phyloP scores from a whole-genome alignment of 2,113 vertebrate species.

The Myodes glareolus region DNA sequence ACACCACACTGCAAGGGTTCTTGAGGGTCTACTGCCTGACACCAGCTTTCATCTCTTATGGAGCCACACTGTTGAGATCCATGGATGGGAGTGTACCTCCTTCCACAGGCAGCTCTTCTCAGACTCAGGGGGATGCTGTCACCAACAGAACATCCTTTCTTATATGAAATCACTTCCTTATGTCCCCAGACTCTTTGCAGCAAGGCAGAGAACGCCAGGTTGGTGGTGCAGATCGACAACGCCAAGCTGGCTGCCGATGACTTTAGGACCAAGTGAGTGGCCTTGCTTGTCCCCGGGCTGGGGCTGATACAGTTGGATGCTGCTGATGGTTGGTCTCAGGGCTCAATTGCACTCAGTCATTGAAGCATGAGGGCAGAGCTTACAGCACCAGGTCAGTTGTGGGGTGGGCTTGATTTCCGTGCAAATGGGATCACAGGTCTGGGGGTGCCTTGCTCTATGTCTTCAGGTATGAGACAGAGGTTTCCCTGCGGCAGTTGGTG shows the following conservation, averaged over 20 bases:
- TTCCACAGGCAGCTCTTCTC: not conserved
- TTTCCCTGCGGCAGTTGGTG: slow-evolving; percentile 83
- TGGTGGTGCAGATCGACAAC: slow-evolving; percentile 90
- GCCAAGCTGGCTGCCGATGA: slow-evolving; percentile 92
- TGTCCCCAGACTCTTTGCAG: slow-evolving; percentile 82
- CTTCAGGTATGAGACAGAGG: slow-evolving; percentile 84
- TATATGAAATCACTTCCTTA: slow-evolving; percentile 4
- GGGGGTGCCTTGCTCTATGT: not conserved
- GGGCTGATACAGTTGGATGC: not conserved
- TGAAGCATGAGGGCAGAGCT: not conserved
- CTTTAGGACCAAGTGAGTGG: slow-evolving; percentile 92
- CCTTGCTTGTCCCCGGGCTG: not conserved
- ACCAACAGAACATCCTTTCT: not conserved
- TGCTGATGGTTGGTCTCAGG: not conserved
- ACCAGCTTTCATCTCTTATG: not conserved
- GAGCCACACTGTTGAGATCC: not conserved
- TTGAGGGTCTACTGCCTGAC: not conserved
- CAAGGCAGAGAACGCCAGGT: slow-evolving; percentile 84
- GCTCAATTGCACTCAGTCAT: not conserved
- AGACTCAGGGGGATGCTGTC: not conserved
- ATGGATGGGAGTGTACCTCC: not conserved
- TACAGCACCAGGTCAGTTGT: not conserved
- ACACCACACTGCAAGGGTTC: not conserved
- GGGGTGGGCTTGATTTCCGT: not conserved
- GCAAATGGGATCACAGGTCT: not conserved